Evolutionary conservation across 1,140 invertebrate genomes (phyloP).

Genomic region (Holcopasites calliopsidis): DNA sequence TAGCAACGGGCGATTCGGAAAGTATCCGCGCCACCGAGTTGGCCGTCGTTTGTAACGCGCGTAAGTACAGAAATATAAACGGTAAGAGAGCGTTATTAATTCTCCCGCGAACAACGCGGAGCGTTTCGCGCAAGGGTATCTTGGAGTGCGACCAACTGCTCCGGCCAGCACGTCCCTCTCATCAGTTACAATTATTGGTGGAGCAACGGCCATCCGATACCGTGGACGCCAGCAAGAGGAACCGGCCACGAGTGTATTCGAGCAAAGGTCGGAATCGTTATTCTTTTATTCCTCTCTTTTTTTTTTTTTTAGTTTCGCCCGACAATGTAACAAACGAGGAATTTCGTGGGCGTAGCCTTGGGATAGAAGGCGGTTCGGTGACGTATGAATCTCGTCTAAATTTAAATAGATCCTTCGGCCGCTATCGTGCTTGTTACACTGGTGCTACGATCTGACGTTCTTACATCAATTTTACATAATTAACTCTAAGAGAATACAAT

Average conservation of each 20-base stretch:
- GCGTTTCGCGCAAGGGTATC: background rate
- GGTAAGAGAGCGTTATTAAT: background rate
- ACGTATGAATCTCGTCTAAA: background rate
- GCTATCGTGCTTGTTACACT: background rate
- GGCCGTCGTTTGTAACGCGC: background rate
- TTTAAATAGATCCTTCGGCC: background rate
- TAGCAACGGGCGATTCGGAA: background rate
- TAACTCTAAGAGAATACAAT: no score
- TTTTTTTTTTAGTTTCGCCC: background rate
- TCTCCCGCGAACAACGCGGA: background rate
- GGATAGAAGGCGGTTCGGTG: background rate
- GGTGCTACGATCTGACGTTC: background rate
- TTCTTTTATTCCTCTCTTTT: background rate
- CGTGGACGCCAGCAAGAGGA: background rate
- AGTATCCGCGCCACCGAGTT: background rate
- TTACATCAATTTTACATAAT: background rate
- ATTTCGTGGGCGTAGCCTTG: background rate
- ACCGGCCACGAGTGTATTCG: background rate
- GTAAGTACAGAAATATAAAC: constrained; percentile 1
- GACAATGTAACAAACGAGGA: background rate
- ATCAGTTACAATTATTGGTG: constrained; percentile 6
- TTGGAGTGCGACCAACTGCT: constrained; percentile 15
- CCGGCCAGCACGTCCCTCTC: background rate
- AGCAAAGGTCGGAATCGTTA: background rate
- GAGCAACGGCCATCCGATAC: background rate